Evolutionary conservation across 2,797 vertebrate species (phyloP).

Genomic region (Corythornis leucogaster): DNA sequence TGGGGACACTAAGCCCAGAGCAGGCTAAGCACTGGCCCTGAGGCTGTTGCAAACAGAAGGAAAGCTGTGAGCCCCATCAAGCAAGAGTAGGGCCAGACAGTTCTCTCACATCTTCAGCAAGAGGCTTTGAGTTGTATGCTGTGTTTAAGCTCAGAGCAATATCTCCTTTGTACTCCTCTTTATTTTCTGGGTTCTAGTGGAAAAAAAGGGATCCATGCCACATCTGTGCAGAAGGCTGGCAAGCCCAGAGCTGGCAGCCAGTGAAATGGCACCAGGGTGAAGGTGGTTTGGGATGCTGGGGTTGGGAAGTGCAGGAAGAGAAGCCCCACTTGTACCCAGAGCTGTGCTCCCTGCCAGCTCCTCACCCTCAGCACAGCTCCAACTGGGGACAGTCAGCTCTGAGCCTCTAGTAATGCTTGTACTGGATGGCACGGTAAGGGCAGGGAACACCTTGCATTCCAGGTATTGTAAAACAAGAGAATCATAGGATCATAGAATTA

Average conservation of each 20-base stretch:
- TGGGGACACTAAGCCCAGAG: background rate
- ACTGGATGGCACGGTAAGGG: background rate
- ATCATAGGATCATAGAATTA: too few species aligned
- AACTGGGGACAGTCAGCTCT: fast-evolving
- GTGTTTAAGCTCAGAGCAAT: background rate
- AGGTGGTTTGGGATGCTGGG: background rate
- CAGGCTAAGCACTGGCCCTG: background rate
- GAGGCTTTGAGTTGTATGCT: background rate
- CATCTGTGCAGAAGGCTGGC: background rate
- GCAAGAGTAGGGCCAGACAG: background rate
- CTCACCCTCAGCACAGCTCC: background rate
- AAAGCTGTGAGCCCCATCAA: background rate
- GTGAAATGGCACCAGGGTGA: background rate
- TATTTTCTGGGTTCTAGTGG: background rate
- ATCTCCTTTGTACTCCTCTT: background rate
- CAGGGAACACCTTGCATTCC: background rate
- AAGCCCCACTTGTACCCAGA: background rate
- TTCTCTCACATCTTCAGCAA: fast-evolving
- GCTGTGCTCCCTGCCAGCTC: background rate
- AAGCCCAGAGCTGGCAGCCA: background rate
- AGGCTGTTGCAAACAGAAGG: background rate
- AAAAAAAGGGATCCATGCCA: background rate
- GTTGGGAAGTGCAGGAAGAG: fast-evolving
- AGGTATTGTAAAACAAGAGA: background rate
- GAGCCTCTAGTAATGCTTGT: background rate